Percentiles rank a stretch among this genome's conserved stretches.
These are phyloP conservation scores for Galendromus occidentalis DNA, from an alignment of 1,140 invertebrate genomes.

Conservation along the genomic window DNA sequence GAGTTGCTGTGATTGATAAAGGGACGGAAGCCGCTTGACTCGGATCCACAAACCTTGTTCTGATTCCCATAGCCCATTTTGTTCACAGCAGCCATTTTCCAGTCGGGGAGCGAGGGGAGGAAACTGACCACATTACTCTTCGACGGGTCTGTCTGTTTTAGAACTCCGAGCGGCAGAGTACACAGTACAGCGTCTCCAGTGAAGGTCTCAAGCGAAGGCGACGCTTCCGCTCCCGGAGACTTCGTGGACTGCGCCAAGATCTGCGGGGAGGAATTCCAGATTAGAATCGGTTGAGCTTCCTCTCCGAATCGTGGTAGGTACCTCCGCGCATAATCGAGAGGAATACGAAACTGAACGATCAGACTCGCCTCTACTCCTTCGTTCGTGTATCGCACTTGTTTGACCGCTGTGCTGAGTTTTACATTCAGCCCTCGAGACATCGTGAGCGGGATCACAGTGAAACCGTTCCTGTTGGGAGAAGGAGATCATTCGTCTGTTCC, in stretches of 20 bases:
- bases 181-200: constrained; percentile 82
- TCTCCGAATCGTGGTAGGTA: too few species aligned
- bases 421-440: neutral
- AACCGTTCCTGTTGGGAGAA: neutral
- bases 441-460: neutral
- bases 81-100: constrained; percentile 78
- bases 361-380: neutral
- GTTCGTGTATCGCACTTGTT: neutral
- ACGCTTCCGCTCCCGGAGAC: neutral
- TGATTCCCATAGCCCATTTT: constrained; percentile 89
- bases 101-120: constrained; percentile 78
- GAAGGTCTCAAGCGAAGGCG: constrained; percentile 31
- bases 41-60: constrained; percentile 51
- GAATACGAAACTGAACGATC: constrained; percentile 13
- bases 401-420: neutral
- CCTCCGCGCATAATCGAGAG: too few species aligned
- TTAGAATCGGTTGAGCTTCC: neutral
- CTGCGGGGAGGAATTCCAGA: constrained; percentile 21
- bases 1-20: neutral
- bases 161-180: constrained; percentile 81
- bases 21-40: constrained; percentile 16
- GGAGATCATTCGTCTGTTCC: too few species aligned
- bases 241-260: constrained; percentile 6
- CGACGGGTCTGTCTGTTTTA: constrained; percentile 50
- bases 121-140: constrained; percentile 63